Evolutionary conservation across 2,888 invertebrate genomes (phyloP).

Genomic region (Zelleria hepariella): DNA sequence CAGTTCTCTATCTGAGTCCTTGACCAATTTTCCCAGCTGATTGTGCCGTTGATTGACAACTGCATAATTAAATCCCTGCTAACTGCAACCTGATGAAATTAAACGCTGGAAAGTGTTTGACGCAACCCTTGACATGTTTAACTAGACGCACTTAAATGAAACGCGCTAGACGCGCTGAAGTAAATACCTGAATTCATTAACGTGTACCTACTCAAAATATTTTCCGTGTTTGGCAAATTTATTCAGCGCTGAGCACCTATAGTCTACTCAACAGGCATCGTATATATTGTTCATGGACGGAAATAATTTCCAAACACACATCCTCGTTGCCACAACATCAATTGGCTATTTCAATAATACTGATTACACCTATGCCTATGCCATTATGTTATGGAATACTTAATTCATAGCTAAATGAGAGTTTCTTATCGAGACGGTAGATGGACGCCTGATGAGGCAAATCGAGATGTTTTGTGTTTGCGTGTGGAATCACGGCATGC

Average conservation of each 20-base stretch:
- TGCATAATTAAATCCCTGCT: background rate
- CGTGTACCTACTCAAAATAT: background rate
- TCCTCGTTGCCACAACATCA: slow-evolving; percentile 8
- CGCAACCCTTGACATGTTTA: background rate
- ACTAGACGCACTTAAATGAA: background rate
- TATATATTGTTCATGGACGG: slow-evolving; percentile 1
- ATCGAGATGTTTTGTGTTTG: background rate
- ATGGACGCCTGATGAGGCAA: background rate
- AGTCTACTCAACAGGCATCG: background rate
- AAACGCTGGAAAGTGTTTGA: background rate
- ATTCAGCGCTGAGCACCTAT: background rate
- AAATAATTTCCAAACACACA: slow-evolving; percentile 9
- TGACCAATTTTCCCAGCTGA: background rate
- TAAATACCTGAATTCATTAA: no score
- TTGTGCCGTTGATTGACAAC: background rate
- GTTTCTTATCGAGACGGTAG: background rate
- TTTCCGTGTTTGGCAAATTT: background rate
- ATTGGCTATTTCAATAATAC: background rate
- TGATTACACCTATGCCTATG: background rate
- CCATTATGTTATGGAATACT: background rate
- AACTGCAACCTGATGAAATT: background rate
- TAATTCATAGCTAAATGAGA: background rate
- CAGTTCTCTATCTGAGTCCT: background rate
- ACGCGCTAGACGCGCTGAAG: no score
- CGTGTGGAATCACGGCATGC: background rate